Base-by-base conservation (phyloP, 2,888 invertebrate genomes). In the Flexamia atlantica region DNA sequence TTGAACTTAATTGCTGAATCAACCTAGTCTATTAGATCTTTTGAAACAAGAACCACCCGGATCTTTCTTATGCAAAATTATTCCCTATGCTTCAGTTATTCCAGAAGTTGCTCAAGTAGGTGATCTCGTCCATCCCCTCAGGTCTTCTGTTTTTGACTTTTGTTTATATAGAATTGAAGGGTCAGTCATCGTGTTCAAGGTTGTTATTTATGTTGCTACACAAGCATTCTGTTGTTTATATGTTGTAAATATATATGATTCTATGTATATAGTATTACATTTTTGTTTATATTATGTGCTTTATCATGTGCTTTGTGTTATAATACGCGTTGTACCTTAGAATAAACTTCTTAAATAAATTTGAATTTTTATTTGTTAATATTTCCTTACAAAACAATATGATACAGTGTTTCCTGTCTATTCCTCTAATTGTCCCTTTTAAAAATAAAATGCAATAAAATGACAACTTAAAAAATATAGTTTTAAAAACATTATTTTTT, bases 281-380 rank as follows among this genome's bases (percentile, higher is more conserved):
- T 79, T 79, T 79, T 79, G 79, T 79, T 79, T 79, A 79, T 79
- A n/a, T n/a, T n/a, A 79, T 79, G 79, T 79, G 79, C 79, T 79
- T 72, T 79, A 79, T 79, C 57, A 57, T 79, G 79, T 79, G 57
- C 79, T 79, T 79, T 79, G 79, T 79, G 79, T 79, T 79, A 79
- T 79, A 46, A 17, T 72, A 79, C 57, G 79, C 79, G 57, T 79
- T 79, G 57, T 57, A 79, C 36, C 79, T n/a, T 79, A 79, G 79
- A 79, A 79, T 79, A 79, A 79, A 79, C 50, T 79, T 79, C 79
- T 53, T 79, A 79, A 50, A 23, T 36, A 79, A 79, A 57, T 46
- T 46, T 46, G 14, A 46, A 17, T 46, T 46, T 46, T 46, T 36
- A 36, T 36, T 36, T 36, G n/a, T 36, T 36, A 36, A 36, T 36